Evolutionary conservation across 2,113 vertebrate genomes (phyloP).

Genomic region (Centropus unirufus): DNA sequence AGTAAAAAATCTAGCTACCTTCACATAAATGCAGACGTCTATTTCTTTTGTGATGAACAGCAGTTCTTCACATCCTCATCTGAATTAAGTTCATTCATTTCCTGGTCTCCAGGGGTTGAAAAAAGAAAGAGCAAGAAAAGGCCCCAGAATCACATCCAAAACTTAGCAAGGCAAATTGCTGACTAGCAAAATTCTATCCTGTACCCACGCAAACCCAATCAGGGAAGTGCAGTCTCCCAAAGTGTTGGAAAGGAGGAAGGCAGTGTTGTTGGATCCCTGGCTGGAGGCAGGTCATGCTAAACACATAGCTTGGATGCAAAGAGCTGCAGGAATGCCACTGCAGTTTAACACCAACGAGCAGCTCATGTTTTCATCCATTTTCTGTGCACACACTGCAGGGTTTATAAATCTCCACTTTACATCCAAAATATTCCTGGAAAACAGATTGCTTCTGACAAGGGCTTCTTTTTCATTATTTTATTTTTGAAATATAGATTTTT

Average conservation of each 20-base stretch:
- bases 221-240: neutral
- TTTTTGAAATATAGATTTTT: constrained; percentile 38
- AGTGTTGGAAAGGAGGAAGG: neutral
- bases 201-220: neutral
- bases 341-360: neutral
- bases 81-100: constrained; percentile 11
- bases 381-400: constrained; percentile 20
- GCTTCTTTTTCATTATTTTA: constrained; percentile 47
- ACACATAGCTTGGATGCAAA: neutral
- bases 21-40: neutral
- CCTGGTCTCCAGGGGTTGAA: neutral
- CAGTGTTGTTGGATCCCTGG: rapidly evolving
- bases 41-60: neutral
- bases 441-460: constrained; percentile 49
- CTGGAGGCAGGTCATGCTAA: neutral
- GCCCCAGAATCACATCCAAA: neutral
- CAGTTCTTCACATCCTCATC: neutral
- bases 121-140: neutral
- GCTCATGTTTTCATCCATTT: neutral
- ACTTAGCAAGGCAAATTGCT: neutral
- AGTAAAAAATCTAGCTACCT: constrained; percentile 6
- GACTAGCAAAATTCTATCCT: constrained; percentile 47
- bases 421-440: constrained; percentile 50
- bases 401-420: constrained; percentile 53
- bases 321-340: neutral